A percentile compares a stretch with the other conserved stretches of the same genome.
Conservation (phyloP, 2,113 vertebrate genomes). For the Phocoena sinus region DNA sequence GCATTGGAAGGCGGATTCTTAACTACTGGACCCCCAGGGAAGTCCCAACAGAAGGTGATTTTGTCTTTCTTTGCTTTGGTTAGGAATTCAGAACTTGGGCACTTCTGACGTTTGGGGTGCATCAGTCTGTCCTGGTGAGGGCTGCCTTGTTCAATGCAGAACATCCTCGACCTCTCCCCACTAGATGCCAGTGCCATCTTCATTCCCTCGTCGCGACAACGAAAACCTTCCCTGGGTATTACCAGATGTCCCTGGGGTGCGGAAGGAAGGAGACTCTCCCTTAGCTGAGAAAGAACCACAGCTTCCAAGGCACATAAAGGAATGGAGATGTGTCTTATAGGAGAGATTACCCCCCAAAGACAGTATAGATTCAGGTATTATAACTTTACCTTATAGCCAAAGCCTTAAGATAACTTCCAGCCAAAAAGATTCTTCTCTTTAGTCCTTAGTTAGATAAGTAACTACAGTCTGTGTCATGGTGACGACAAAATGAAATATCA, state of each 20-base stretch:
- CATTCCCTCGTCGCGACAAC: too few relatives aligned
- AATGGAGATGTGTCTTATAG: neutral
- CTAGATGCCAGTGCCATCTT: too few relatives aligned
- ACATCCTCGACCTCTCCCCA: too few relatives aligned
- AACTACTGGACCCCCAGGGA: too few relatives aligned
- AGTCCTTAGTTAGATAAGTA: neutral
- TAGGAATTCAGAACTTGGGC: neutral
- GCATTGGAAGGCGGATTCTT: too few relatives aligned
- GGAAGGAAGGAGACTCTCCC: neutral
- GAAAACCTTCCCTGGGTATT: too few relatives aligned
- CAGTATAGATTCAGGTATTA: too few relatives aligned
- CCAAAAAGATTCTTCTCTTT: neutral
- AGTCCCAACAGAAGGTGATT: neutral
- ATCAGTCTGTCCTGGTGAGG: too few relatives aligned
- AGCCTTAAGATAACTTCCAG: neutral
- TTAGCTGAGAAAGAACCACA: neutral
- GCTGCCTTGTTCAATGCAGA: too few relatives aligned
- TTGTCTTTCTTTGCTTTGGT: neutral
- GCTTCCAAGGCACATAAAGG: neutral
- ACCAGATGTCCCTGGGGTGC: too few relatives aligned
- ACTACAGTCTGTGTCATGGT: neutral
- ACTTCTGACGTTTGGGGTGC: rapidly evolving
- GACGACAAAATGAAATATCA: neutral
- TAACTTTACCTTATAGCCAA: neutral
- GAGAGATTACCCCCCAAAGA: neutral